These are phyloP conservation scores for Oncorhynchus masou DNA, from an alignment of 2,113 vertebrate genomes.

Conservation along the genomic window DNA sequence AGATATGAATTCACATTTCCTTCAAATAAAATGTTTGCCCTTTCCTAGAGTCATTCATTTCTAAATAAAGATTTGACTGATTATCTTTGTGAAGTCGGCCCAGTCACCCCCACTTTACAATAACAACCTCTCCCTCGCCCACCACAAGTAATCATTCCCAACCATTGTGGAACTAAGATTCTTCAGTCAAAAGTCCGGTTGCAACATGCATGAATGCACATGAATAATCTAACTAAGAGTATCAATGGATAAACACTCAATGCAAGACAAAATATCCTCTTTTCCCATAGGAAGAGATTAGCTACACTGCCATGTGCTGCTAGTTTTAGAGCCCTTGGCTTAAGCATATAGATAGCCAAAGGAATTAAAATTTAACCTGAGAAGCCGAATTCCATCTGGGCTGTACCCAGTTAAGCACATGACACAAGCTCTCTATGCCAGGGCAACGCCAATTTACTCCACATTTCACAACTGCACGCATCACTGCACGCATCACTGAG, in stretches of 20 bases:
- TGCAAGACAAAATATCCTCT: not conserved
- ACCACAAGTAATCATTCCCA: not conserved
- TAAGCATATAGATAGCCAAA: not conserved
- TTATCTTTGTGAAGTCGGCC: not conserved
- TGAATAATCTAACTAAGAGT: not conserved
- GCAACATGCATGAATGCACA: not conserved
- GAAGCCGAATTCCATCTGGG: slow-evolving; percentile 25
- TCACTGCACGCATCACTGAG: slow-evolving; percentile 30
- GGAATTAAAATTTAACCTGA: slow-evolving; percentile 11
- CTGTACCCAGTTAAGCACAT: slow-evolving; percentile 17
- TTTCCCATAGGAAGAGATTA: not conserved
- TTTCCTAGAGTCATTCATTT: not conserved
- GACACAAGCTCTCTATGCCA: slow-evolving; percentile 20
- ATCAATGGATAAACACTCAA: not conserved
- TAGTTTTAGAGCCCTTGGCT: not conserved
- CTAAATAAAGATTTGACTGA: not conserved
- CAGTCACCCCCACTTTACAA: not conserved
- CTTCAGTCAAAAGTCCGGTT: not conserved
- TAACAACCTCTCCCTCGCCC: not conserved
- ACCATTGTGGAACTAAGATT: not conserved
- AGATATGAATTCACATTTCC: not conserved
- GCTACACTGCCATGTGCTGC: not conserved
- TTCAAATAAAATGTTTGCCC: not conserved
- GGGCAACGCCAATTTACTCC: slow-evolving; percentile 38
- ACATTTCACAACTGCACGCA: slow-evolving; percentile 37